These are phyloP conservation scores for Sebastes steindachneri DNA, from an alignment of 2,797 vertebrate species.

Conservation along the genomic window DNA sequence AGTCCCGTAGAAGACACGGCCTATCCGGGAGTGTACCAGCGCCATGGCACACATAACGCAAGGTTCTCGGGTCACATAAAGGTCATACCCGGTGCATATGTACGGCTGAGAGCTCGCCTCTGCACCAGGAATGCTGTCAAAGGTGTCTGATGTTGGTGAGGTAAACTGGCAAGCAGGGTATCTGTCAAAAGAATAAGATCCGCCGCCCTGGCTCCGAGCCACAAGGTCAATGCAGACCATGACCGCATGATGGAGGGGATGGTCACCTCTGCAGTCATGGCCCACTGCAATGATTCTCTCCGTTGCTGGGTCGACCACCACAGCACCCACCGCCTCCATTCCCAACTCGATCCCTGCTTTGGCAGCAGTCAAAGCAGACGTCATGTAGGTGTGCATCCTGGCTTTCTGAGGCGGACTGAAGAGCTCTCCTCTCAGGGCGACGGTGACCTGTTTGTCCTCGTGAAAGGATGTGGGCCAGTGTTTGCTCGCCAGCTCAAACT, in stretches of 20 bases:
- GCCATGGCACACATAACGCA: constrained; percentile 94
- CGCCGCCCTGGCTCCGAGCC: constrained; percentile 86
- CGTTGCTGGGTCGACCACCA: constrained; percentile 81
- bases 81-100: constrained; percentile 90
- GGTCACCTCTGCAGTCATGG: constrained; percentile 82
- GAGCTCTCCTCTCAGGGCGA: constrained; percentile 80
- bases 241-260: constrained; percentile 87
- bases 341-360: constrained; percentile 66
- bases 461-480: constrained; percentile 92
- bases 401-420: constrained; percentile 79
- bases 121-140: background rate
- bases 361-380: constrained; percentile 79
- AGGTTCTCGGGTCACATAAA: constrained; percentile 91
- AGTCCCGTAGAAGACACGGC: constrained; percentile 87
- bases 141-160: background rate
- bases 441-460: constrained; percentile 86
- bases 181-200: constrained; percentile 73
- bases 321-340: constrained; percentile 84
- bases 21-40: constrained; percentile 89
- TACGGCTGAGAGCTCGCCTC: constrained; percentile 74
- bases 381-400: constrained; percentile 85
- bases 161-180: constrained; percentile 73
- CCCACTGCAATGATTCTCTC: constrained; percentile 82
- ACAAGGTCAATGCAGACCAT: constrained; percentile 92
- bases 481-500: constrained; percentile 85